Base-by-base conservation (phyloP, 1,140 invertebrate genomes). In the Chelonus insularis region DNA sequence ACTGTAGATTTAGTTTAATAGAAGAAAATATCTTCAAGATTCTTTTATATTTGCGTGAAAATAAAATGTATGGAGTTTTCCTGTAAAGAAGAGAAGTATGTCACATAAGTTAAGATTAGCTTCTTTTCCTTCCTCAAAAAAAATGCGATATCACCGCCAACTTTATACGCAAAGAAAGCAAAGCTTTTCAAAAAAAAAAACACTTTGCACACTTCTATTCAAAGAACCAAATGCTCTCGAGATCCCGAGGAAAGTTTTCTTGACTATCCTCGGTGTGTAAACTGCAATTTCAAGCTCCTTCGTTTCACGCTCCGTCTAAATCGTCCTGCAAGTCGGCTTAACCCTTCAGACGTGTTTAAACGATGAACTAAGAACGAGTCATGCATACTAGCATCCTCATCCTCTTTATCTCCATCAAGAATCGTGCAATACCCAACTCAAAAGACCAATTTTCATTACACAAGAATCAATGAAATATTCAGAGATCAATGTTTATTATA, bases 251-350 rank as follows among this genome's bases (percentile, higher is more conserved):
- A 48, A 48, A 48, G 45, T 48, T 48, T 25, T 48, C 45, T n/a
- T 48, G 21, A 48, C 45, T 23, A 23, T 4, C 23, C 0, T 48
- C 11, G 0, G 48, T 51, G 32, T 55, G 52, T 50, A 55, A 55
- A 37, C 34, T 39, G 32, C 14, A 52, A 34, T 52, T 52, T 18
- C 50, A 14, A 52, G 34, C 14, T 14, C 16, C 34, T 52, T 37
- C 52, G 52, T 55, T 55, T 55, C 52, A 55, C 52, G 52, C 34
- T 55, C 20, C 16, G 52, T 39, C 52, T 55, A 21, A 55, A 21
- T 55, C 34, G 23, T 52, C 12, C 50, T 52, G 50, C 25, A 52
- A 16, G n/a, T 37, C 34, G 34, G 52, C 52, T 55, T 55, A 55
- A 55, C 52, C 52, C 52, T 55, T 55, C 34, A 55, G 16, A 29